phyloP scores from a whole-genome alignment of 2,888 invertebrate species.

The Stramonita haemastoma region DNA sequence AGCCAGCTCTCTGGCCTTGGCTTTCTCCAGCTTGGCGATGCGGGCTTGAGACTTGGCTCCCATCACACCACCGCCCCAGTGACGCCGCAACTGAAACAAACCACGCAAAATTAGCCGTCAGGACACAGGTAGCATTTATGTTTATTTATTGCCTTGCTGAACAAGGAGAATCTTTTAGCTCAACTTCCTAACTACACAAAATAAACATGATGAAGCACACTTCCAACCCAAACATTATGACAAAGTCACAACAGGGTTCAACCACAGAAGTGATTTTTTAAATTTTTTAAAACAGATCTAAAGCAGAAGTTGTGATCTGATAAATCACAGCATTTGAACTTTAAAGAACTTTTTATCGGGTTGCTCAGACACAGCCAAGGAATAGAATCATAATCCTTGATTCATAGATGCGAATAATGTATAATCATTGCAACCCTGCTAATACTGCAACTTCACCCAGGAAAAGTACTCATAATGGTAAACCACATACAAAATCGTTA shows the following conservation, averaged over 20 bases:
- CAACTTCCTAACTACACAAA: background rate
- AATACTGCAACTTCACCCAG: background rate
- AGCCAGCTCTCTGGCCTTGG: conserved; percentile 96
- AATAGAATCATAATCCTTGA: conserved; percentile 38
- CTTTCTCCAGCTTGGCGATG: conserved; percentile 96
- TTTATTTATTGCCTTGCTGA: too few relatives aligned
- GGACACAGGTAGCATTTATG: too few relatives aligned
- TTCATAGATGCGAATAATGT: background rate
- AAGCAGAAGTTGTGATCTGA: too few relatives aligned
- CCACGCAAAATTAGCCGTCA: background rate
- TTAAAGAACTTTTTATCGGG: background rate
- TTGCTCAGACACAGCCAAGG: conserved; percentile 58
- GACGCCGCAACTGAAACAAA: conserved; percentile 86
- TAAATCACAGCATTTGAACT: too few relatives aligned
- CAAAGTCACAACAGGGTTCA: too few relatives aligned
- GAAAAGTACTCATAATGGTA: background rate
- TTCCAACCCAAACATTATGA: too few relatives aligned
- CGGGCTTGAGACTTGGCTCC: conserved; percentile 97
- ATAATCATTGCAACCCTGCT: conserved; percentile 41
- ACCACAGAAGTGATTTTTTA: too few relatives aligned
- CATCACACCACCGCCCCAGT: conserved; percentile 99
- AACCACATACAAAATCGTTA: background rate
- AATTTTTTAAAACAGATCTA: too few relatives aligned
- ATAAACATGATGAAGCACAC: background rate
- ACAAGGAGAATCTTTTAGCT: too few relatives aligned